These are phyloP conservation scores for Psammodynastes pulverulentus DNA, from an alignment of 2,113 vertebrate genomes.

Conservation along the genomic window DNA sequence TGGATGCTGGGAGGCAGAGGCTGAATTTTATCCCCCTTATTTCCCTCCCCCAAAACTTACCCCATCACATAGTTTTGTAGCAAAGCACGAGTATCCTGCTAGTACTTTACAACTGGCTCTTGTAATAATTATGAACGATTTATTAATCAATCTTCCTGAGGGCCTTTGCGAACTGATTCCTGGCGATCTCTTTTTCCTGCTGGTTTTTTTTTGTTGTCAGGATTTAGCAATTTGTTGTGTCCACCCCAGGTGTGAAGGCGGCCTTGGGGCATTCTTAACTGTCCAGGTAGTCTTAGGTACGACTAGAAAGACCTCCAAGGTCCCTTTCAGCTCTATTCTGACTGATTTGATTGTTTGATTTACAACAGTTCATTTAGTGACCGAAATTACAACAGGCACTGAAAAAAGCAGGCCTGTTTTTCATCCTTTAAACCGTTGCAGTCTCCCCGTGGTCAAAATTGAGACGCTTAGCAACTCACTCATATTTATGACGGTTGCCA, in stretches of 20 bases:
- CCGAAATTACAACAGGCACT: background rate
- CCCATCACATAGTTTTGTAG: too few relatives aligned
- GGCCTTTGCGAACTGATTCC: background rate
- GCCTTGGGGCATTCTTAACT: background rate
- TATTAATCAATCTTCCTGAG: background rate
- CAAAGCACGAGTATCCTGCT: too few relatives aligned
- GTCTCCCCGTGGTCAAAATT: too few relatives aligned
- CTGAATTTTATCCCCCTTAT: too few relatives aligned
- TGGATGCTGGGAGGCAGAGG: too few relatives aligned
- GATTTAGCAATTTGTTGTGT: background rate
- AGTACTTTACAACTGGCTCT: background rate
- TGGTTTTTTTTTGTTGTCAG: background rate
- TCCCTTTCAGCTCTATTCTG: too few relatives aligned
- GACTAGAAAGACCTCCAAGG: too few relatives aligned
- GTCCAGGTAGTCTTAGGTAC: background rate
- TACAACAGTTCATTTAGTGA: background rate
- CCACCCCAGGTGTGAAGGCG: background rate
- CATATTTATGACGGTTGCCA: too few relatives aligned
- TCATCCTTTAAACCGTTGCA: background rate
- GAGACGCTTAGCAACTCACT: too few relatives aligned
- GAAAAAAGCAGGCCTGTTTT: background rate
- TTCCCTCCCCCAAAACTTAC: too few relatives aligned
- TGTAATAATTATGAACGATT: background rate
- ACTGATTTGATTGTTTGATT: too few relatives aligned
- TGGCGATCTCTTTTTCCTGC: background rate